Evolutionary conservation across 2,888 invertebrate genomes (phyloP).

Genomic region (Bruchidius siliquastri): DNA sequence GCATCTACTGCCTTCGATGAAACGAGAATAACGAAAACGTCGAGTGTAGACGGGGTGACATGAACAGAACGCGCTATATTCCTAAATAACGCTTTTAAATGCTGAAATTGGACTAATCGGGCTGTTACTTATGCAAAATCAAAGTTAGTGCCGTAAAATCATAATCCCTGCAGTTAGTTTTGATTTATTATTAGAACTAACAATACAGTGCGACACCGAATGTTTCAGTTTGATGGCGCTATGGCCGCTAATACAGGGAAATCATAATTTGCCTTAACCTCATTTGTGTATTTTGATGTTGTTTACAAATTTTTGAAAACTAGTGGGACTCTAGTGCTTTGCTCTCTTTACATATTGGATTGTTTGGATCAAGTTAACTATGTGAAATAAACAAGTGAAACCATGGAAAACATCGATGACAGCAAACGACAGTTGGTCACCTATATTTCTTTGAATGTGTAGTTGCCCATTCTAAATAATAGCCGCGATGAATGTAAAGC

Average conservation of each 20-base stretch:
- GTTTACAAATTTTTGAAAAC: slow-evolving; percentile 30
- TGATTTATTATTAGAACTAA: slow-evolving; percentile 18
- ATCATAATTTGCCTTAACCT: slow-evolving; percentile 46
- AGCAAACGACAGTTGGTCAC: slow-evolving; percentile 1
- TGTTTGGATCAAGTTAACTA: neutral
- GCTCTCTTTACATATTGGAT: neutral
- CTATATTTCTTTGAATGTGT: neutral
- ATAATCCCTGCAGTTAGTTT: neutral
- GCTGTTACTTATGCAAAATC: neutral
- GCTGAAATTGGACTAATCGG: neutral
- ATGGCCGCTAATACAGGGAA: slow-evolving; percentile 47
- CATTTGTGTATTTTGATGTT: slow-evolving; percentile 33
- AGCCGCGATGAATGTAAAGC: slow-evolving; percentile 53
- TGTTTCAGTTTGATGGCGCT: slow-evolving; percentile 43
- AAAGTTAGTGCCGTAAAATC: neutral
- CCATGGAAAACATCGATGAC: neutral
- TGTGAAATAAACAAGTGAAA: neutral
- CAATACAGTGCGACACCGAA: slow-evolving; percentile 41
- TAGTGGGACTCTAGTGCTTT: slow-evolving; percentile 1
- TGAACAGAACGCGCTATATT: slow-evolving; percentile 34
- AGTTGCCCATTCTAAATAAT: slow-evolving; percentile 3
- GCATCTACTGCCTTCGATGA: slow-evolving; percentile 51
- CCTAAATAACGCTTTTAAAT: slow-evolving; percentile 27
- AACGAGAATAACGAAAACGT: slow-evolving; percentile 22
- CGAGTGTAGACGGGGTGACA: slow-evolving; percentile 31